phyloP scores from a whole-genome alignment of 2,797 vertebrate species.

The Intellagama lesueurii region DNA sequence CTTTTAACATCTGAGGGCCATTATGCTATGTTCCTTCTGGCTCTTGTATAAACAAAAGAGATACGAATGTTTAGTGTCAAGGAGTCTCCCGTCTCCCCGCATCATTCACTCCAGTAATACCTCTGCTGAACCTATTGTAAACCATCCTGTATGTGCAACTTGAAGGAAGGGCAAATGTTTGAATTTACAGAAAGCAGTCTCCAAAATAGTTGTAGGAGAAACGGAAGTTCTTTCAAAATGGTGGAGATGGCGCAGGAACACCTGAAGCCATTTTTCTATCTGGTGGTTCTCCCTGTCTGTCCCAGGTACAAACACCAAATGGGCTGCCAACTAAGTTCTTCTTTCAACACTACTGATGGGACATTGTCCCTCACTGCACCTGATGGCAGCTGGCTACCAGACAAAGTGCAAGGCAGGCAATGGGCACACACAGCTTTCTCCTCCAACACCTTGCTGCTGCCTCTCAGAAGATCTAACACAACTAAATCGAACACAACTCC shows the following conservation, averaged over 20 bases:
- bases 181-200: slow-evolving; percentile 28
- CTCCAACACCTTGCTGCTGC: background rate
- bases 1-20: slow-evolving; percentile 66
- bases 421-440: background rate
- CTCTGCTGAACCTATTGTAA: slow-evolving; percentile 24
- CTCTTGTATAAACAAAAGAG: slow-evolving; percentile 71
- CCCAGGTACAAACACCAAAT: background rate
- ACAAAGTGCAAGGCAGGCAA: background rate
- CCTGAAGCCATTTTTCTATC: background rate
- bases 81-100: slow-evolving; percentile 13
- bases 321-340: background rate
- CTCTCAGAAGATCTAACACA: background rate
- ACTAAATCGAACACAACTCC: too few species aligned
- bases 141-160: slow-evolving; percentile 10
- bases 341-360: background rate
- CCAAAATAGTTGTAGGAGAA: background rate
- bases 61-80: slow-evolving; percentile 59
- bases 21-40: slow-evolving; percentile 70
- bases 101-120: too few species aligned
- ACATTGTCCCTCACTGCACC: background rate
- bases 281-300: background rate
- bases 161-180: slow-evolving; percentile 18
- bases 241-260: background rate
- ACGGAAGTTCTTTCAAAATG: background rate
- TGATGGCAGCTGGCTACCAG: background rate